A percentile compares a stretch with the other conserved stretches of the same genome.
phyloP scores from a whole-genome alignment of 2,113 vertebrate species.

The Garra rufa region DNA sequence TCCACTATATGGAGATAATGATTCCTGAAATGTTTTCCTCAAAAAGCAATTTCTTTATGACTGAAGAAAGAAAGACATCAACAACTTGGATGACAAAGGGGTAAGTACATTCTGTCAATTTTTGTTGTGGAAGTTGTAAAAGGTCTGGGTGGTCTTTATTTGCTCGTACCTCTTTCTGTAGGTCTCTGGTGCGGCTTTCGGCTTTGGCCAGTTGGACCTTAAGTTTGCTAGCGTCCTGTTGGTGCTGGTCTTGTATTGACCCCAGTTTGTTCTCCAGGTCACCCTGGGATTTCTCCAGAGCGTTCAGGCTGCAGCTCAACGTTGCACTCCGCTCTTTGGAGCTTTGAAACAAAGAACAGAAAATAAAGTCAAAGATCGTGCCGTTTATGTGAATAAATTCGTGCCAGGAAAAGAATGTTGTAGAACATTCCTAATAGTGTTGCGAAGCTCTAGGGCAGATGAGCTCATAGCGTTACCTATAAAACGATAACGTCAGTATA shows the following conservation, averaged over 20 bases:
- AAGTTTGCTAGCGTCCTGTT: constrained; percentile 84
- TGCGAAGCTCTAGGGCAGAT: background rate
- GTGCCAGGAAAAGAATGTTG: background rate
- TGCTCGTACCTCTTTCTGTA: constrained; percentile 88
- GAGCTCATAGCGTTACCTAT: constrained; percentile 11
- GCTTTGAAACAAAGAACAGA: constrained; percentile 69
- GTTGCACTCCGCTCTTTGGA: constrained; percentile 88
- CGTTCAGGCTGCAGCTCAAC: constrained; percentile 85
- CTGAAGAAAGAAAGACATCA: no score
- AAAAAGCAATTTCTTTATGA: no score
- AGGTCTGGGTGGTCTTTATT: background rate
- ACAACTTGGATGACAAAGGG: no score
- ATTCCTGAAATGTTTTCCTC: no score
- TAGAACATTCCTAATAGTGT: background rate
- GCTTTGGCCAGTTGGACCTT: constrained; percentile 90
- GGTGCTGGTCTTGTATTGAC: constrained; percentile 90
- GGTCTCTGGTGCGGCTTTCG: constrained; percentile 87
- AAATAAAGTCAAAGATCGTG: background rate
- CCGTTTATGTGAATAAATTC: background rate
- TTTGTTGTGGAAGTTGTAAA: no score
- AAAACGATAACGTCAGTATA: background rate
- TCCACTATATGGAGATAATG: no score
- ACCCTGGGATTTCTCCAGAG: constrained; percentile 87
- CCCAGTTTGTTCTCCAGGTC: constrained; percentile 90
- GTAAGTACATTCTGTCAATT: no score